phyloP scores from a whole-genome alignment of 2,113 vertebrate genomes.

The Malurus elegans region DNA sequence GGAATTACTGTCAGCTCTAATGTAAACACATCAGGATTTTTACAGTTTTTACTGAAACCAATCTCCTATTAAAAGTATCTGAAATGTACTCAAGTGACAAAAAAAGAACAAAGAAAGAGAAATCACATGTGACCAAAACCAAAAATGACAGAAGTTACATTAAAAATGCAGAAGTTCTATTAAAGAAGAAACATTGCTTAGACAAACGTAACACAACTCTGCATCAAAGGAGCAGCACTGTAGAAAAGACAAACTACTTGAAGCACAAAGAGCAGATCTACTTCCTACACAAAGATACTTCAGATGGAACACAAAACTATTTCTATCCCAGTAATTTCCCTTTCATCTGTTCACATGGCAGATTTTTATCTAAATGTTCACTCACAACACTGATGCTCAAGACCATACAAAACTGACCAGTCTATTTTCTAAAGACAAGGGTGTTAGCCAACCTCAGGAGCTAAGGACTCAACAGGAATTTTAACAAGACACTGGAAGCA shows the following conservation, averaged over 20 bases:
- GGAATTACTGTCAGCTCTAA: not conserved
- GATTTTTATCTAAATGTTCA: not conserved
- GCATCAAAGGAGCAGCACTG: not conserved
- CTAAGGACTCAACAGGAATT: slow-evolving; percentile 56
- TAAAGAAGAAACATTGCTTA: slow-evolving; percentile 55
- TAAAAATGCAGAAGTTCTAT: slow-evolving; percentile 9
- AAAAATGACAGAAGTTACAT: slow-evolving; percentile 15
- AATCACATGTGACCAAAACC: slow-evolving; percentile 1
- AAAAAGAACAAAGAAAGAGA: slow-evolving; percentile 21
- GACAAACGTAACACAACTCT: slow-evolving; percentile 46
- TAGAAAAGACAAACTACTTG: not conserved
- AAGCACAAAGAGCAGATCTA: slow-evolving; percentile 14
- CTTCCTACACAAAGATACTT: not conserved
- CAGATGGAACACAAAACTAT: not conserved
- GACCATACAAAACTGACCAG: slow-evolving; percentile 53
- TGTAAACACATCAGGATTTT: not conserved
- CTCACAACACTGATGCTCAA: slow-evolving; percentile 3
- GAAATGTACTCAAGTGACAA: slow-evolving; percentile 37
- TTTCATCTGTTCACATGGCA: slow-evolving; percentile 3
- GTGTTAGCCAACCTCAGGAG: slow-evolving; percentile 66
- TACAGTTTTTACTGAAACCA: not conserved
- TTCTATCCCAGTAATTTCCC: not conserved
- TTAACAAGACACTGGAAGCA: slow-evolving; percentile 60
- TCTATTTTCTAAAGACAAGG: slow-evolving; percentile 61
- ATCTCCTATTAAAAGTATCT: slow-evolving; percentile 18